These are phyloP conservation scores for Cistogaster globosa DNA, from an alignment of 2,888 invertebrate genomes.

Conservation along the genomic window DNA sequence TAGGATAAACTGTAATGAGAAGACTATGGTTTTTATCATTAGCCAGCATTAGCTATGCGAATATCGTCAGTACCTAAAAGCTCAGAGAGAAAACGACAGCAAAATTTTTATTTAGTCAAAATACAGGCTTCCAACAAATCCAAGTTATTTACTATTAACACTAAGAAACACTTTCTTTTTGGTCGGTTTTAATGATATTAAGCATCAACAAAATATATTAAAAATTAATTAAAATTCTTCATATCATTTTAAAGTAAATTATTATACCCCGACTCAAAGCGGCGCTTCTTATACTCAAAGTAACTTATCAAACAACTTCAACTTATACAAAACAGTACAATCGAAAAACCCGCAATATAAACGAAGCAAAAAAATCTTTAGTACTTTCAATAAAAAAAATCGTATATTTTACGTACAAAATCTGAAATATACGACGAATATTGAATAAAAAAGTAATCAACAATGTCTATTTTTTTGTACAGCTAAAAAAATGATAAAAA, in stretches of 20 bases:
- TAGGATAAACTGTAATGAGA: no score
- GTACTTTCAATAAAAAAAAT: slow-evolving; percentile 29
- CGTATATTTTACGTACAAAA: slow-evolving; percentile 55
- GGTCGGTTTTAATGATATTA: no score
- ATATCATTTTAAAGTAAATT: not conserved
- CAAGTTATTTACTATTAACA: no score
- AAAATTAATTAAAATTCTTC: no score
- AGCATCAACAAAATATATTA: no score
- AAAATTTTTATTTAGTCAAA: no score
- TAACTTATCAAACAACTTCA: slow-evolving; percentile 43
- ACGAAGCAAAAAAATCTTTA: slow-evolving; percentile 38
- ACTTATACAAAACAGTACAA: slow-evolving; percentile 29
- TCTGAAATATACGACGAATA: slow-evolving; percentile 39
- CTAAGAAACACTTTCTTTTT: no score
- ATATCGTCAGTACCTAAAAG: no score
- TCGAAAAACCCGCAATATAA: slow-evolving; percentile 11
- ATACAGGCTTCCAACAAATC: no score
- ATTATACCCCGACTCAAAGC: not conserved
- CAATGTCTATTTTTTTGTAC: slow-evolving; percentile 53
- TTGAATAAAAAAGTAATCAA: slow-evolving; percentile 69
- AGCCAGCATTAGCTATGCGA: no score
- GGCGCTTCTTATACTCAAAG: slow-evolving; percentile 16
- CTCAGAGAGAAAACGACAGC: no score
- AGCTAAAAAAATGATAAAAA: slow-evolving; percentile 22
- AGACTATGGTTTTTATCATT: no score